Percentiles rank a stretch among this genome's conserved stretches.
These are phyloP conservation scores for Platygyra sinensis DNA, from an alignment of 64 coral and sea anemone genomes.

Conservation along the genomic window DNA sequence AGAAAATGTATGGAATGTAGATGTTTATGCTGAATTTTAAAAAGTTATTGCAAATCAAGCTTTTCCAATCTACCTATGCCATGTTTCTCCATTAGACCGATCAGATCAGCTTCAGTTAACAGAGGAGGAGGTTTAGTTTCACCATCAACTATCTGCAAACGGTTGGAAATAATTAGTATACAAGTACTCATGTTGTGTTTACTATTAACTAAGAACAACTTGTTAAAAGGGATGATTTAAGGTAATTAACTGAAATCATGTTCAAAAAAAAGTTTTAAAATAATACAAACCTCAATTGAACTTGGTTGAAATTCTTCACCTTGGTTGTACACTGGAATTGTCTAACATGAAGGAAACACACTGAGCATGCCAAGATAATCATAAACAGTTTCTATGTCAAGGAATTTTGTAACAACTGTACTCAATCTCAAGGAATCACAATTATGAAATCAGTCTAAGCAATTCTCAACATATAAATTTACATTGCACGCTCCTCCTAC, in stretches of 20 bases:
- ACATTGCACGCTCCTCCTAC: too few relatives aligned
- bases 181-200: not conserved
- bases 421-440: too few relatives aligned
- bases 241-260: too few relatives aligned
- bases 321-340: conserved; percentile 83
- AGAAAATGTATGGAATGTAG: too few relatives aligned
- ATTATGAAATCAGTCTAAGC: too few relatives aligned
- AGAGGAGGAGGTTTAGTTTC: conserved; percentile 86
- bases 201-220: too few relatives aligned
- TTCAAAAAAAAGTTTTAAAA: not conserved
- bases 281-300: conserved; percentile 84
- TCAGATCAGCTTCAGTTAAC: conserved; percentile 91
- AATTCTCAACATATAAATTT: too few relatives aligned
- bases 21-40: not conserved
- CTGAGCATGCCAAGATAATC: not conserved
- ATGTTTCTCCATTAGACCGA: conserved; percentile 97
- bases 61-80: conserved; percentile 74
- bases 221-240: too few relatives aligned
- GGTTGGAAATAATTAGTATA: not conserved
- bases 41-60: too few relatives aligned
- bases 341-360: conserved; percentile 38
- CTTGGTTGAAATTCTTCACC: conserved; percentile 88
- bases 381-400: not conserved
- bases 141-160: conserved; percentile 86
- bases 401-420: too few relatives aligned